Base-by-base conservation (phyloP, 1,140 invertebrate genomes). In the Drosophila punjabiensis region DNA sequence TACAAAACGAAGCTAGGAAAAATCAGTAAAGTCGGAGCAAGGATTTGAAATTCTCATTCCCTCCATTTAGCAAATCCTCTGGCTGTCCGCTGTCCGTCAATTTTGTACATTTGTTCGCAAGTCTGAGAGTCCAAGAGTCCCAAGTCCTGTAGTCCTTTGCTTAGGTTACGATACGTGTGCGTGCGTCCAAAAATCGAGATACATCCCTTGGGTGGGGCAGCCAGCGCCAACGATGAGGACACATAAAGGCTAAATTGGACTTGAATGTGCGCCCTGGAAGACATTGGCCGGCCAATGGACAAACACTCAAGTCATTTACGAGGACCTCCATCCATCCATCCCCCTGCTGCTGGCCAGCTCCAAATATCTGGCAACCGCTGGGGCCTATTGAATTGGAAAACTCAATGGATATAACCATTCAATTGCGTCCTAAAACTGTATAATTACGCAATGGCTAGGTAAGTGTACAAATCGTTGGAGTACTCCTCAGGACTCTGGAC, bases 211-310 rank as follows among this genome's bases (percentile, higher is more conserved):
- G 83, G 75, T 71, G 83, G 75, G 69, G 59, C 65, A 75, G 1
- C 14, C 61, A 41, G 43, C 32, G 67, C 56, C 82, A 70, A 70
- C 76, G 79, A 64, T 69, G 76, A 85, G 75, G 76, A 82, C 70
- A 81, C 85, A 88, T 89, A 84, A 89, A 81, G 85, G 85, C 84
- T 84, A 87, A 89, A 87, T 87, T 88, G 84, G 78, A 77, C 71
- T 70, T 78, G 73, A 89, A 87, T 81, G 85, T 77, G 68, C 68
- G 67, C 68, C 81, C 73, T 81, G 81, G 52, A 69, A 79, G 76
- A 77, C 75, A 70, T 70, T 70, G 55, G 50, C 47, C 32, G 70
- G 83, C 71, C 81, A 73, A 71, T 80, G 84, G 83, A 87, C 84
- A 61, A 61, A 84, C 84, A 87, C 84, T 87, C 81, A 82, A 87